phyloP scores from a whole-genome alignment of 2,888 invertebrate species.

The Mechanitis messenoides region DNA sequence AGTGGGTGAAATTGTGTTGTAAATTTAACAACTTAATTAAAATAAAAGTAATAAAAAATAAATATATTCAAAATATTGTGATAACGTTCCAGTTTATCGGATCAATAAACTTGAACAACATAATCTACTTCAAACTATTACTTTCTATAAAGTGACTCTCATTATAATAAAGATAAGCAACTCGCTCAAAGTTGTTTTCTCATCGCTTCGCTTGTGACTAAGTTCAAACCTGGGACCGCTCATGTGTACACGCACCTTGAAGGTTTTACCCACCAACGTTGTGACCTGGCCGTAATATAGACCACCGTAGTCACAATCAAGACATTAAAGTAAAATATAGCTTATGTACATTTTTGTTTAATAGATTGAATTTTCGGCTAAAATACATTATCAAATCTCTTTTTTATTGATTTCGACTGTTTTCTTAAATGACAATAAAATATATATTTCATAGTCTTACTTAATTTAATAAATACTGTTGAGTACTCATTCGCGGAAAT shows the following conservation, averaged over 20 bases:
- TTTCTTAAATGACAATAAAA: neutral
- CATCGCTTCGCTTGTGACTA: slow-evolving; percentile 15
- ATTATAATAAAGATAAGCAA: slow-evolving; percentile 5
- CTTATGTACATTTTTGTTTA: neutral
- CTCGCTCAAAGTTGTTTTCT: neutral
- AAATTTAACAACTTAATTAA: neutral
- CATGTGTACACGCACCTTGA: slow-evolving; percentile 62
- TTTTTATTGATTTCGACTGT: neutral
- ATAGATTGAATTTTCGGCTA: neutral
- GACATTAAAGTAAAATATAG: slow-evolving; percentile 3
- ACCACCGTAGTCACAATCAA: slow-evolving; percentile 15
- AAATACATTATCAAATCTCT: neutral
- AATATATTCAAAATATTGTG: neutral
- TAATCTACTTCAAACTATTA: slow-evolving; percentile 2
- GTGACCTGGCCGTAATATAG: slow-evolving; percentile 37
- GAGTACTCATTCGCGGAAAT: slow-evolving; percentile 22
- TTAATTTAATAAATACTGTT: too few species aligned
- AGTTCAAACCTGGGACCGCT: slow-evolving; percentile 38
- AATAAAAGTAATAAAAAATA: neutral
- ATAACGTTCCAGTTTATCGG: slow-evolving; percentile 3
- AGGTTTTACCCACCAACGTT: slow-evolving; percentile 57
- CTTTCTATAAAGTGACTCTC: slow-evolving; percentile 5
- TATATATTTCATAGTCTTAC: too few species aligned
- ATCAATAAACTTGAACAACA: slow-evolving; percentile 5
- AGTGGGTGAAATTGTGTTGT: too few species aligned